Conservation (phyloP, 2,888 invertebrate species). For the Trachelus tabidus region DNA sequence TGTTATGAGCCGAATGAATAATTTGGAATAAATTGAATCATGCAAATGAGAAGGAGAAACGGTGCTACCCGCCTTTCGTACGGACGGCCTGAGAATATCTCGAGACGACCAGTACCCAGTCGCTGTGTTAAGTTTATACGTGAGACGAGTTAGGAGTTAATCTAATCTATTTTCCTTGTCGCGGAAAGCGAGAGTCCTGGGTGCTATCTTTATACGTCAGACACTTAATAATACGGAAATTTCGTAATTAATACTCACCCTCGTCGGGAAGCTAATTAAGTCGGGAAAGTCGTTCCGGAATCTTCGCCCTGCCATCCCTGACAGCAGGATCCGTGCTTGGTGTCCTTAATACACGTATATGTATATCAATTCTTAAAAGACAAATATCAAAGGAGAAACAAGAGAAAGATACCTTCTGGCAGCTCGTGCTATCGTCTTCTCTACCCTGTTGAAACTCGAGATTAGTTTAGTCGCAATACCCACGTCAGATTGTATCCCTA, state of each 20-base stretch:
- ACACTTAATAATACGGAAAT: neutral
- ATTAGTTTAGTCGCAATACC: neutral
- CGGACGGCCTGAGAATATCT: too few relatives aligned
- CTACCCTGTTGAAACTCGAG: neutral
- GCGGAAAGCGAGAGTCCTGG: neutral
- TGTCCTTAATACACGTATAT: neutral
- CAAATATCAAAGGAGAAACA: neutral
- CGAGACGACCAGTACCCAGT: neutral
- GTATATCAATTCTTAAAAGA: neutral
- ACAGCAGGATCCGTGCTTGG: neutral
- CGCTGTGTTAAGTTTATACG: neutral
- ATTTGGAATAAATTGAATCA: neutral
- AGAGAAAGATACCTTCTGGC: neutral
- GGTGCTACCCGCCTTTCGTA: neutral
- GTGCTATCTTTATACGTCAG: neutral
- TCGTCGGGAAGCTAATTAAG: neutral
- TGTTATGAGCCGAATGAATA: neutral
- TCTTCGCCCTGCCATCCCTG: neutral
- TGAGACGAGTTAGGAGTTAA: neutral
- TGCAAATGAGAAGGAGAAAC: neutral
- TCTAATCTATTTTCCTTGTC: neutral
- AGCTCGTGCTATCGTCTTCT: neutral
- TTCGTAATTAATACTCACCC: neutral
- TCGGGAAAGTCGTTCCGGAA: neutral
- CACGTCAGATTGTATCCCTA: neutral